These are phyloP conservation scores for Drosophila grimshawi DNA, from an alignment of 1,140 invertebrate species.

Conservation along the genomic window DNA sequence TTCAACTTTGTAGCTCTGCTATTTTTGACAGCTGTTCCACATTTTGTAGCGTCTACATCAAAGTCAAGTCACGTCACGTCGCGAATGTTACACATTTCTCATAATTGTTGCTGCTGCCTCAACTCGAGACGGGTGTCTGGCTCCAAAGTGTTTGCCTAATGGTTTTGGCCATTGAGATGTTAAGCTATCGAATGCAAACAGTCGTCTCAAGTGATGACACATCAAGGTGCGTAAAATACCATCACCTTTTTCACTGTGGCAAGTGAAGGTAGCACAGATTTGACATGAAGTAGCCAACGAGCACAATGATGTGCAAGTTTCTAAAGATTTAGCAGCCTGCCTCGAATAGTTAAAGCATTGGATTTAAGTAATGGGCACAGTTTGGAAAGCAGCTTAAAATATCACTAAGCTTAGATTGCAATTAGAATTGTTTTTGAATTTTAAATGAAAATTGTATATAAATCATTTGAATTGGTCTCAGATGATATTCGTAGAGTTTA, in stretches of 20 bases:
- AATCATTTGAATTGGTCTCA: neutral
- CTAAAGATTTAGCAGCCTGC: constrained; percentile 1
- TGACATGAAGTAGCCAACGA: neutral
- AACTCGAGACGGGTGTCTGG: constrained; percentile 13
- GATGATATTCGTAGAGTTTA: neutral
- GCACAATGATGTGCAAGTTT: neutral
- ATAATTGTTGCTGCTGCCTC: constrained; percentile 43
- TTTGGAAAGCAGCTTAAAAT: neutral
- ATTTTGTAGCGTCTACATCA: constrained; percentile 66
- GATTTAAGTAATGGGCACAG: neutral
- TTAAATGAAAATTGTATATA: too few species aligned
- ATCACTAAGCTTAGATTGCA: neutral
- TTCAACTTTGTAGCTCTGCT: constrained; percentile 16
- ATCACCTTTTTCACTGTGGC: constrained; percentile 17
- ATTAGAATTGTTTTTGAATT: neutral
- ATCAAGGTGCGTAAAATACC: constrained; percentile 53
- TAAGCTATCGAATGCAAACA: constrained; percentile 36
- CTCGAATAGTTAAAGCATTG: neutral
- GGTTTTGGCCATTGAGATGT: constrained; percentile 53
- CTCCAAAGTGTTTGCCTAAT: constrained; percentile 49
- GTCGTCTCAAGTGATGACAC: constrained; percentile 63
- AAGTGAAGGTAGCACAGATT: neutral
- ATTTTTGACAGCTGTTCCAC: constrained; percentile 64
- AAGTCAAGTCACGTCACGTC: constrained; percentile 63
- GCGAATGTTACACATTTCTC: constrained; percentile 56